phyloP scores from a whole-genome alignment of 2,888 invertebrate genomes.

The Carpatolechia fugitivella region DNA sequence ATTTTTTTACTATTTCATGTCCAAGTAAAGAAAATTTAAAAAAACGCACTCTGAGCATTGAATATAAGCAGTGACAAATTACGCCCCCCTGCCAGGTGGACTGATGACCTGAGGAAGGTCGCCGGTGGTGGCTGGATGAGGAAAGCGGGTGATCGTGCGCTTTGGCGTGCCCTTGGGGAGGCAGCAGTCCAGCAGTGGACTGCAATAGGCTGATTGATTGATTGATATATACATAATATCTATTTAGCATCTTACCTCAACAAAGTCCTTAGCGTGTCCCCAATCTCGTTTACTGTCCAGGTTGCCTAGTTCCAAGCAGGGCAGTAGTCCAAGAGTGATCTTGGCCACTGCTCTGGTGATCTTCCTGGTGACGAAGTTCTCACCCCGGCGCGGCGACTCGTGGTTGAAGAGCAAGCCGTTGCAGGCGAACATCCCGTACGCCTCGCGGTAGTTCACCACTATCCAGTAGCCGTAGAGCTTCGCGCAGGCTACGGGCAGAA shows the following conservation, averaged over 20 bases:
- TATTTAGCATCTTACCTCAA: conserved; percentile 87
- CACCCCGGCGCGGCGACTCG: conserved; percentile 96
- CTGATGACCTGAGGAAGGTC: no score
- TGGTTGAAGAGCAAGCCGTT: conserved; percentile 98
- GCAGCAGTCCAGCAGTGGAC: no score
- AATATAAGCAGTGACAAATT: no score
- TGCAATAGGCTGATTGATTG: no score
- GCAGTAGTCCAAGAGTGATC: conserved; percentile 92
- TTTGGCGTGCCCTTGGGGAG: no score
- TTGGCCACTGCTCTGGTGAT: conserved; percentile 98
- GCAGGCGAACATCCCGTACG: conserved; percentile 96
- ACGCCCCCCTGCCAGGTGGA: no score
- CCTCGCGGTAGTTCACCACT: conserved; percentile 96
- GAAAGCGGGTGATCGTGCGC: no score
- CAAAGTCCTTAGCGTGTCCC: conserved; percentile 98
- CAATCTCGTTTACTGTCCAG: conserved; percentile 97
- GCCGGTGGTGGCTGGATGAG: no score
- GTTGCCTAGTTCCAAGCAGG: conserved; percentile 94
- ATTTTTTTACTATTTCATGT: no score
- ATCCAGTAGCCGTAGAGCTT: conserved; percentile 98
- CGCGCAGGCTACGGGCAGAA: conserved; percentile 86
- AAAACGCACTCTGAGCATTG: no score
- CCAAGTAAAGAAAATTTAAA: no score
- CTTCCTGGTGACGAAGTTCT: conserved; percentile 99
- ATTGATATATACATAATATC: no score